A percentile compares a stretch with the other conserved stretches of the same genome.
phyloP scores from a whole-genome alignment of 2,888 invertebrate species.

The Argyresthia goedartella region DNA sequence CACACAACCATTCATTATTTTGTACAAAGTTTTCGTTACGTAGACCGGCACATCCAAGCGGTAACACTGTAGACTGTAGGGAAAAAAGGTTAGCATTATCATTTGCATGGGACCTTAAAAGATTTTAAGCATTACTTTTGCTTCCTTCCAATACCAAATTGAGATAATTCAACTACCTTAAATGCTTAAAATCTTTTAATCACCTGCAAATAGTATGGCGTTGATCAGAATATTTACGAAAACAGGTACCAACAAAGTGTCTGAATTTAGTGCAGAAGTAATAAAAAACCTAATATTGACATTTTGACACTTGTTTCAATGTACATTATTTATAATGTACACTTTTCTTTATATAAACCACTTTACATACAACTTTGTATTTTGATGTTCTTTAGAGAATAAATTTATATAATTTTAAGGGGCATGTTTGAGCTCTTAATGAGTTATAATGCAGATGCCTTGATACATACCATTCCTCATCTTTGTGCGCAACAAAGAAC shows the following conservation, averaged over 20 bases:
- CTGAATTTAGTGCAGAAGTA: too few relatives aligned
- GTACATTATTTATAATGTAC: too few relatives aligned
- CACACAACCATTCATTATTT: slow-evolving; percentile 58
- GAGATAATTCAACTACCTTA: neutral
- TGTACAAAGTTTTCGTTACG: slow-evolving; percentile 58
- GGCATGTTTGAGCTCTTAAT: too few relatives aligned
- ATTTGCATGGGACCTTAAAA: slow-evolving; percentile 54
- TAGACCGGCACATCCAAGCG: slow-evolving; percentile 61
- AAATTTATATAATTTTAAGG: too few relatives aligned
- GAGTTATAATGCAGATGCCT: too few relatives aligned
- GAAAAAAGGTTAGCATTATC: slow-evolving; percentile 66
- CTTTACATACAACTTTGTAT: too few relatives aligned
- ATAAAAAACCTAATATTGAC: too few relatives aligned
- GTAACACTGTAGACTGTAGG: slow-evolving; percentile 69
- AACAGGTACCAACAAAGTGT: neutral
- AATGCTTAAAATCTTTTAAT: slow-evolving; percentile 56
- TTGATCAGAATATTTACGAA: neutral
- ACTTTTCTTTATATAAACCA: too few relatives aligned
- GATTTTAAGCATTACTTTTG: slow-evolving; percentile 49
- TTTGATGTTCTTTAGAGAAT: too few relatives aligned
- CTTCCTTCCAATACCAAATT: too few relatives aligned
- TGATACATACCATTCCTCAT: slow-evolving; percentile 96
- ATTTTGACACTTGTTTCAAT: too few relatives aligned
- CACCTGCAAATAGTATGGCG: slow-evolving; percentile 32
- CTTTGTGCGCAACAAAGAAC: slow-evolving; percentile 98